phyloP scores from a whole-genome alignment of 2,113 vertebrate genomes.

The Pelmatolapia mariae region DNA sequence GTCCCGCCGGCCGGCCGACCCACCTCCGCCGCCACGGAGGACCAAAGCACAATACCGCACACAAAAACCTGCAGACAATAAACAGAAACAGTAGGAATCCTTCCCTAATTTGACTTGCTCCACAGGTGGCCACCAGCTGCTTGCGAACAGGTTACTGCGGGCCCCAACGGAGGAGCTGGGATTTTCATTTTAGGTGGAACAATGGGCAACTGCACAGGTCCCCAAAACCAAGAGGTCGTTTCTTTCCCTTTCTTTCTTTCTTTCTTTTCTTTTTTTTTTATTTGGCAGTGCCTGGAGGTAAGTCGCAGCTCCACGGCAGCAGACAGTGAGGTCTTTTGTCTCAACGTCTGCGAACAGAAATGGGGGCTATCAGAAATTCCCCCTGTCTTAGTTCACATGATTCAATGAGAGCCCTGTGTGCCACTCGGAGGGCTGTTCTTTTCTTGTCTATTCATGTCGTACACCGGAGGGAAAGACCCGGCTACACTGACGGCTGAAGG shows the following conservation, averaged over 20 bases:
- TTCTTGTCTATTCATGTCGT: conserved; percentile 76
- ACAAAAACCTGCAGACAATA: conserved; percentile 84
- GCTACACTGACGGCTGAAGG: conserved; percentile 27
- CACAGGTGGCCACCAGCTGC: conserved; percentile 95
- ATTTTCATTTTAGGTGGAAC: conserved; percentile 69
- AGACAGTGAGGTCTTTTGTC: conserved; percentile 93
- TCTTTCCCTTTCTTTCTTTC: neutral
- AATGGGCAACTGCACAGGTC: conserved; percentile 78
- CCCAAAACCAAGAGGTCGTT: conserved; percentile 82
- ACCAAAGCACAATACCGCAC: conserved; percentile 72
- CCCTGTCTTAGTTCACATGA: conserved; percentile 79
- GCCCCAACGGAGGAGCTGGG: conserved; percentile 54
- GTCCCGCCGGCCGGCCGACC: conserved; percentile 1
- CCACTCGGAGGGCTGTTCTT: conserved; percentile 77
- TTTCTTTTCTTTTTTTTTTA: conserved; percentile 57
- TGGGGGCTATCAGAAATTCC: conserved; percentile 84
- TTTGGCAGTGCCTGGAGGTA: conserved; percentile 73
- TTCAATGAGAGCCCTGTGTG: conserved; percentile 80
- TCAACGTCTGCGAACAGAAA: conserved; percentile 75
- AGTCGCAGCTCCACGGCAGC: conserved; percentile 58
- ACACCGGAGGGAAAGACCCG: conserved; percentile 59
- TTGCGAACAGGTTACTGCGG: conserved; percentile 84
- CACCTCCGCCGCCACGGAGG: conserved; percentile 55
- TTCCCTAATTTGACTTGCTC: conserved; percentile 93
- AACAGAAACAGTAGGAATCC: conserved; percentile 86